These are phyloP conservation scores for Watsonalla cultraria DNA, from an alignment of 2,888 invertebrate genomes.

Conservation along the genomic window DNA sequence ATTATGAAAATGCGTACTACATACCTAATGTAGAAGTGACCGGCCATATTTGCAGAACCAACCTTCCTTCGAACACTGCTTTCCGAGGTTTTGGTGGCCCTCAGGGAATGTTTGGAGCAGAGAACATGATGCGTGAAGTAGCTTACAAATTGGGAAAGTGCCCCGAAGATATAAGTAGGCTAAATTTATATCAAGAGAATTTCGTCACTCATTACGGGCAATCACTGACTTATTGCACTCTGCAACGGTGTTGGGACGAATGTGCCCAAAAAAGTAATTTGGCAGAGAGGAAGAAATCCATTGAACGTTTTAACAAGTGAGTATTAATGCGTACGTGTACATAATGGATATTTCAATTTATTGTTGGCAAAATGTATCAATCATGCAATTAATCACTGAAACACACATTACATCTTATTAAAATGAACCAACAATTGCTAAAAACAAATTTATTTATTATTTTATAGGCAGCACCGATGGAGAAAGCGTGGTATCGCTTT, in stretches of 20 bases:
- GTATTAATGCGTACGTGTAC: conserved; percentile 14
- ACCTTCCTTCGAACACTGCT: conserved; percentile 94
- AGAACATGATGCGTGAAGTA: conserved; percentile 87
- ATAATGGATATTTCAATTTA: neutral
- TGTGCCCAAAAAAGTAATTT: conserved; percentile 84
- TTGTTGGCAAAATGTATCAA: no score
- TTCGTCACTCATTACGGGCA: conserved; percentile 89
- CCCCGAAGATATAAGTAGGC: conserved; percentile 79
- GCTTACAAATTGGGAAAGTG: conserved; percentile 84
- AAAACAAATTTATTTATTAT: conserved; percentile 2
- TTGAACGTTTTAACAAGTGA: conserved; percentile 86
- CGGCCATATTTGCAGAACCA: conserved; percentile 90
- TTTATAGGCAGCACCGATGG: conserved; percentile 85
- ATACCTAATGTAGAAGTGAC: conserved; percentile 85
- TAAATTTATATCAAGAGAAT: conserved; percentile 91
- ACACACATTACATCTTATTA: no score
- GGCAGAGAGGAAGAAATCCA: conserved; percentile 71
- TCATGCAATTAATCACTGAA: no score
- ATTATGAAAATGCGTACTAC: conserved; percentile 90
- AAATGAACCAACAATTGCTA: no score
- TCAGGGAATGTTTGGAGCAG: conserved; percentile 93
- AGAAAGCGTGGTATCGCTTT: conserved; percentile 91
- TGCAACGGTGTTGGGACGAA: conserved; percentile 88
- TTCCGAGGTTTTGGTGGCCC: conserved; percentile 96
- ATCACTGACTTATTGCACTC: conserved; percentile 83